Conservation (phyloP, 2,113 vertebrate species). For the Harpagus bidentatus region DNA sequence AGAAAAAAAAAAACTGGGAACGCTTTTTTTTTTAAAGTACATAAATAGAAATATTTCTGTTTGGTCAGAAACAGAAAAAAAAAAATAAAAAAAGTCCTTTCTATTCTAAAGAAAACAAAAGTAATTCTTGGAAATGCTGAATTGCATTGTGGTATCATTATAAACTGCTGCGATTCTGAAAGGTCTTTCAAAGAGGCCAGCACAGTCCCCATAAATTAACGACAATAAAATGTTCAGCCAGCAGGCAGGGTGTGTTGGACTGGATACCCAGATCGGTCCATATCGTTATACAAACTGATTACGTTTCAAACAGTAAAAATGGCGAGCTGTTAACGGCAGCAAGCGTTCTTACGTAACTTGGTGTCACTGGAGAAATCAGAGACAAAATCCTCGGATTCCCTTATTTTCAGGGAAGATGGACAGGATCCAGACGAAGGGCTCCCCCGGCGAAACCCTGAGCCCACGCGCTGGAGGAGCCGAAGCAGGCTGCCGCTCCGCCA, state of each 20-base stretch:
- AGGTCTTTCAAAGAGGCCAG: neutral
- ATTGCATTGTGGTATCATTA: neutral
- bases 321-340: neutral
- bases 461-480: neutral
- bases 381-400: neutral
- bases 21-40: neutral
- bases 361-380: neutral
- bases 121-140: conserved; percentile 41
- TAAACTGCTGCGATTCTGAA: neutral
- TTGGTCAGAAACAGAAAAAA: neutral
- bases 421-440: neutral
- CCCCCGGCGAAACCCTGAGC: neutral
- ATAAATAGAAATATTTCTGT: neutral
- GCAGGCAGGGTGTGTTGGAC: neutral
- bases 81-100: neutral
- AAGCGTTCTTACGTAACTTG: neutral
- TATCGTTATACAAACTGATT: conserved; percentile 6
- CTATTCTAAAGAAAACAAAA: conserved; percentile 37
- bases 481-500: fast-evolving
- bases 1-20: neutral
- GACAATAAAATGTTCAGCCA: conserved; percentile 25
- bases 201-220: conserved; percentile 10
- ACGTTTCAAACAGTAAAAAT: conserved; percentile 40
- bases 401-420: neutral
- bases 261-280: neutral